These are phyloP conservation scores for Enteromius radiatus DNA, from an alignment of 2,797 vertebrate species.

Conservation along the genomic window DNA sequence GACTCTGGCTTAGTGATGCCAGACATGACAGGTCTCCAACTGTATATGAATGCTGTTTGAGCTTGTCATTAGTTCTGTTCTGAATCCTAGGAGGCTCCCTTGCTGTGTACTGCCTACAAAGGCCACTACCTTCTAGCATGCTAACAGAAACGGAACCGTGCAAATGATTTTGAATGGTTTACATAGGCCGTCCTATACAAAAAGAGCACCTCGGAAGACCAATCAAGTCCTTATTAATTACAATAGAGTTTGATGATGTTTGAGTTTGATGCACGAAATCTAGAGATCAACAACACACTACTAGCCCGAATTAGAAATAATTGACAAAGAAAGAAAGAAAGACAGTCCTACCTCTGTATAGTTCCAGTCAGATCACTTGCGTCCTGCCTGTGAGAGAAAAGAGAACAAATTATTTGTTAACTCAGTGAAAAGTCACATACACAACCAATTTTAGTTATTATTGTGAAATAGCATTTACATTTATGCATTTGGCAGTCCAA, in stretches of 20 bases:
- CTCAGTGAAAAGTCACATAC: constrained; percentile 30
- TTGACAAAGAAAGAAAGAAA: background rate
- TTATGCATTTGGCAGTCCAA: background rate
- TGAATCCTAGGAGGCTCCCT: background rate
- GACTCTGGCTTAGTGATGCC: background rate
- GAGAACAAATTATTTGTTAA: constrained; percentile 52
- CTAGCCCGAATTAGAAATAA: background rate
- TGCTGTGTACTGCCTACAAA: background rate
- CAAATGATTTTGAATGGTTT: background rate
- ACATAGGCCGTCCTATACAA: background rate
- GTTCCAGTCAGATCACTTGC: constrained; percentile 80
- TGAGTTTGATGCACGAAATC: background rate
- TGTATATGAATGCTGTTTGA: background rate
- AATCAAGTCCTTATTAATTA: background rate
- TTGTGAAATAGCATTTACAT: background rate
- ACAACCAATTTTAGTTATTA: background rate
- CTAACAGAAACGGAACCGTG: background rate
- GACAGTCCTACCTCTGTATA: constrained; percentile 78
- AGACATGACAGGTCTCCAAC: background rate
- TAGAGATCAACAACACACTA: background rate
- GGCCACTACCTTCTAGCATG: background rate
- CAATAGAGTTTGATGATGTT: background rate
- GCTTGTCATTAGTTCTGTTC: constrained; percentile 1
- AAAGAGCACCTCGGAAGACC: background rate
- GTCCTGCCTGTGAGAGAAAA: constrained; percentile 77